These are phyloP conservation scores for Xylota sylvarum DNA, from an alignment of 2,888 invertebrate species.

Conservation along the genomic window DNA sequence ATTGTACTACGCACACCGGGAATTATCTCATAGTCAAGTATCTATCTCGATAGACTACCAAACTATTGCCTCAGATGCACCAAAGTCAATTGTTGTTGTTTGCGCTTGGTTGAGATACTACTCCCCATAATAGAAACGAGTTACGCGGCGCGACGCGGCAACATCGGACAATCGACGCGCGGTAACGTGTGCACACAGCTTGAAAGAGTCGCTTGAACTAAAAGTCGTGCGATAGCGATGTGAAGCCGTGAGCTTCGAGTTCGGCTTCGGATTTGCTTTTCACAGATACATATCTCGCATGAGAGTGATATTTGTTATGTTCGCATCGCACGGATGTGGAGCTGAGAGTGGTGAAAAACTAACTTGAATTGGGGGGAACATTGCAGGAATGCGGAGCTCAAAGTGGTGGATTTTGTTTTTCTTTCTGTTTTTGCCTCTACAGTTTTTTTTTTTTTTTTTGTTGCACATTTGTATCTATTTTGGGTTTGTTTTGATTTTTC, in stretches of 20 bases:
- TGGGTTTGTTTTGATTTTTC: conserved; percentile 18
- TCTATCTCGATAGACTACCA: conserved; percentile 5
- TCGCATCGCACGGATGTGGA: conserved; percentile 10
- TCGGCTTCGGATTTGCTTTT: conserved; percentile 3
- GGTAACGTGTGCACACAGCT: conserved; percentile 61
- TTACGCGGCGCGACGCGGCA: conserved; percentile 33
- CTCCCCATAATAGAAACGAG: conserved; percentile 61
- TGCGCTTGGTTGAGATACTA: conserved; percentile 8
- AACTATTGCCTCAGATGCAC: conserved; percentile 28
- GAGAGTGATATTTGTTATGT: conserved; percentile 46
- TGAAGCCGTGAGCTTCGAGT: conserved; percentile 35
- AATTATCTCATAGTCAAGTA: conserved; percentile 61
- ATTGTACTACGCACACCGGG: conserved; percentile 47
- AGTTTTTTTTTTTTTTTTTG: background rate
- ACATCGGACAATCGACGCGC: conserved; percentile 37
- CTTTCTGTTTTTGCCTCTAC: background rate
- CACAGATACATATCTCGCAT: conserved; percentile 61
- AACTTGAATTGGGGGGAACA: conserved; percentile 9
- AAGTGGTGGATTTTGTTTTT: conserved; percentile 5
- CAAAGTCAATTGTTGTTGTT: conserved; percentile 19
- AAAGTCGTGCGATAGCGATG: conserved; percentile 64
- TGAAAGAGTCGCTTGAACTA: conserved; percentile 71
- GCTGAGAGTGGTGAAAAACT: conserved; percentile 58
- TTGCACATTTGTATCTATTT: background rate
- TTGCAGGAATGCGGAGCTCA: conserved; percentile 15